Conservation (phyloP, 2,113 vertebrate species). For the Solenodon paradoxus region DNA sequence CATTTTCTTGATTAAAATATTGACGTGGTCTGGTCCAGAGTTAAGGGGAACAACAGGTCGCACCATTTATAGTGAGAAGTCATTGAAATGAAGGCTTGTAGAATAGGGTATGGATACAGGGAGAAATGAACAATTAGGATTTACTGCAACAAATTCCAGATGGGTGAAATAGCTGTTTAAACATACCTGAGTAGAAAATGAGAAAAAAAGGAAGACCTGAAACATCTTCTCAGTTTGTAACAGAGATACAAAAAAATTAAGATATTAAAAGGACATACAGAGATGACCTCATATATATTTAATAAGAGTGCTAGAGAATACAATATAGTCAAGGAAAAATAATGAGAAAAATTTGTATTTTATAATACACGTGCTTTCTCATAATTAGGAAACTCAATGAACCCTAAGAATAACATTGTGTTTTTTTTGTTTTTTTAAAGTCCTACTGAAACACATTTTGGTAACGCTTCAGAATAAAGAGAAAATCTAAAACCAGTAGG, state of each 20-base stretch:
- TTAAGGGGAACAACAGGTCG: background rate
- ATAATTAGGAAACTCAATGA: background rate
- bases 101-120: background rate
- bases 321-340: background rate
- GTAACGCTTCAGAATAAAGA: background rate
- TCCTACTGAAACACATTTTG: background rate
- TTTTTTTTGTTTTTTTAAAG: background rate
- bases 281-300: background rate
- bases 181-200: background rate
- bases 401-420: background rate
- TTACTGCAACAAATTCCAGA: background rate
- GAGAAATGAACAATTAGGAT: background rate
- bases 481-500: background rate
- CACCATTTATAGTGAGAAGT: background rate
- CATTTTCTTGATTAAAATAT: constrained; percentile 1
- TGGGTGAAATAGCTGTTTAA: background rate
- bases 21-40: background rate
- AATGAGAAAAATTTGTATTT: background rate
- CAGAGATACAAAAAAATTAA: background rate
- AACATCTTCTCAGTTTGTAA: background rate
- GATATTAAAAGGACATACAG: background rate
- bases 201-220: background rate
- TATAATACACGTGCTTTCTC: background rate
- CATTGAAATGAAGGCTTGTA: background rate
- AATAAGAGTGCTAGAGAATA: background rate